Conservation (phyloP, 2,113 vertebrate species). For the Aix galericulata region DNA sequence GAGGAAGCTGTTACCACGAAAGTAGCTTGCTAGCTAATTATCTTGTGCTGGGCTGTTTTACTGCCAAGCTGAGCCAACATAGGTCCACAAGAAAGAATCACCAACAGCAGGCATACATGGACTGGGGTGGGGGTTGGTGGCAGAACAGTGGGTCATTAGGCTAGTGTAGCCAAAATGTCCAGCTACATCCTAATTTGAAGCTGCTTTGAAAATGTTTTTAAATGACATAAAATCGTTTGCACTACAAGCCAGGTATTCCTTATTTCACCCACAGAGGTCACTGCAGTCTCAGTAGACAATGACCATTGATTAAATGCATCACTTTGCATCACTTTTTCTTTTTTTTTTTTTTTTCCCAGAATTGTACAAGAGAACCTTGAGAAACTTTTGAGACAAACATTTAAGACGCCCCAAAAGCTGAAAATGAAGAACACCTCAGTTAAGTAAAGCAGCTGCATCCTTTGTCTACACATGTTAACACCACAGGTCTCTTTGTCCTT, state of each 20-base stretch:
- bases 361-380: neutral
- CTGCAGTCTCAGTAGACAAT: neutral
- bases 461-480: neutral
- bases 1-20: neutral
- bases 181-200: neutral
- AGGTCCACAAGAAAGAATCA: neutral
- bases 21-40: neutral
- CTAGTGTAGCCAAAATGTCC: neutral
- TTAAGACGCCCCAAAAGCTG: neutral
- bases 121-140: neutral
- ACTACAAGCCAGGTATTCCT: neutral
- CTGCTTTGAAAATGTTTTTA: neutral
- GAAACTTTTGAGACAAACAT: neutral
- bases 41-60: neutral
- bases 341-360: neutral
- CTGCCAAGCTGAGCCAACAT: neutral
- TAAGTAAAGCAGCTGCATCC: neutral
- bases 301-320: neutral
- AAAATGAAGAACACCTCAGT: neutral
- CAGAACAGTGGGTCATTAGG: neutral
- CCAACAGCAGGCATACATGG: neutral
- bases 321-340: neutral
- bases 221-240: neutral
- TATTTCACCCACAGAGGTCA: constrained; percentile 44
- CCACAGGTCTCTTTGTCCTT: neutral